Evolutionary conservation across 2,113 vertebrate genomes (phyloP), one percentile per base, ranked within the genome.

Genomic region (Conger conger): DNA sequence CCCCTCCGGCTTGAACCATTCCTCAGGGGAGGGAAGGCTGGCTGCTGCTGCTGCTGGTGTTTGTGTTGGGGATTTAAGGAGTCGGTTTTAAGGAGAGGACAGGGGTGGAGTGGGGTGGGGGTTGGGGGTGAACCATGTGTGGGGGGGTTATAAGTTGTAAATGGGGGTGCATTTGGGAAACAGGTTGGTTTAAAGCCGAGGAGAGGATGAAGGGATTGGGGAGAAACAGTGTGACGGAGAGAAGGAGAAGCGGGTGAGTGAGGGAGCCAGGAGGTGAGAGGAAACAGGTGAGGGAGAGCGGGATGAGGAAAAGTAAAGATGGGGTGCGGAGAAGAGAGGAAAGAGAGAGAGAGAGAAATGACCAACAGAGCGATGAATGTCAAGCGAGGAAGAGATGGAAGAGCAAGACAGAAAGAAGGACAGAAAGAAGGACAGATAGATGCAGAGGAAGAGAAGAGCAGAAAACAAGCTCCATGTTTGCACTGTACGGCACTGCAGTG

Each of bases 1-100:
- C 89, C 91, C 91, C 86, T 94, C 93, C 30, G 89, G 88, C 90
- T 90, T 93, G 90, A 93, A 92, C 93, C 93, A 95, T 45, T 92
- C 93, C 86, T 91, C 92, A 84, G 90, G 92, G 87, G 92, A 92
- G 60, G 87, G 87, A 85, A 89, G 87, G 88, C 92, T 90, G 92
- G 89, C 91, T 78, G 87, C 88, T 85, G 91, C 87, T 68, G 83
- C 81, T 42, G 91, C 91, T 89, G 83, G 13, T 85, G 83, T 89
- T 84, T 90, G 84, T 87, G 77, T 40, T 57, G 86, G 76, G n/a
- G 84, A 50, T 63, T 63, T 63, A 63, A 63, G 57, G 57, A 8
- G 11, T 20, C 0, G 18, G 18, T 27, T 20, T 63, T 63, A 27
- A 27, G 57, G 18, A 63, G 3, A 23, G 23, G 23, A 57, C 3